A percentile compares a stretch with the other conserved stretches of the same genome.
Conservation (phyloP, 2,797 vertebrate species). For the Rhynchonycteris naso region DNA sequence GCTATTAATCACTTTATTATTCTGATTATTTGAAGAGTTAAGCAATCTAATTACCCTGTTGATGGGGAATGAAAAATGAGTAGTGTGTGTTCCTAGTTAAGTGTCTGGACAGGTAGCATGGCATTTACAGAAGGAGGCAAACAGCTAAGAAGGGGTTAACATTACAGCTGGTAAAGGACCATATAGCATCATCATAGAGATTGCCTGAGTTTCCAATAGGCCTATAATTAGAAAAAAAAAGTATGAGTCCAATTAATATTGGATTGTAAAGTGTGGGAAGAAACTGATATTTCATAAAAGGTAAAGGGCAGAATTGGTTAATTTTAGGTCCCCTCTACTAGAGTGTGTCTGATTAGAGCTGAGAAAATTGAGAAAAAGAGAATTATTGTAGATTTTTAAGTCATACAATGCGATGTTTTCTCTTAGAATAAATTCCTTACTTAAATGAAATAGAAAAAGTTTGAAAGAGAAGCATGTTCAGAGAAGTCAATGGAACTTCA, state of each 20-base stretch:
- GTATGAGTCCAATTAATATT: constrained; percentile 46
- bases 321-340: neutral
- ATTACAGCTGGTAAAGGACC: constrained; percentile 35
- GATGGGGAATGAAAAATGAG: neutral
- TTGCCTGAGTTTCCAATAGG: constrained; percentile 48
- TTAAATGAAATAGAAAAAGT: constrained; percentile 41
- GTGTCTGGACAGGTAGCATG: neutral
- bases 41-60: constrained; percentile 2
- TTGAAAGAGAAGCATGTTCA: constrained; percentile 7
- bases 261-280: constrained; percentile 48
- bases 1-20: constrained; percentile 17
- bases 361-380: constrained; percentile 54
- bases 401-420: constrained; percentile 29
- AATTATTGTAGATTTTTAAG: constrained; percentile 22
- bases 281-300: constrained; percentile 59
- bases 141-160: constrained; percentile 59
- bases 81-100: neutral
- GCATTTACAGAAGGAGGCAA: neutral
- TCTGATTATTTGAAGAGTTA: constrained; percentile 41
- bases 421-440: constrained; percentile 51
- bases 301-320: constrained; percentile 46
- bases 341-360: constrained; percentile 16
- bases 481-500: neutral
- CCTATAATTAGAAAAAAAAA: constrained; percentile 39
- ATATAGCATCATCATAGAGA: constrained; percentile 63